Evolutionary conservation across 1,140 invertebrate species (phyloP).

Genomic region (Lordiphosa clarofinis): DNA sequence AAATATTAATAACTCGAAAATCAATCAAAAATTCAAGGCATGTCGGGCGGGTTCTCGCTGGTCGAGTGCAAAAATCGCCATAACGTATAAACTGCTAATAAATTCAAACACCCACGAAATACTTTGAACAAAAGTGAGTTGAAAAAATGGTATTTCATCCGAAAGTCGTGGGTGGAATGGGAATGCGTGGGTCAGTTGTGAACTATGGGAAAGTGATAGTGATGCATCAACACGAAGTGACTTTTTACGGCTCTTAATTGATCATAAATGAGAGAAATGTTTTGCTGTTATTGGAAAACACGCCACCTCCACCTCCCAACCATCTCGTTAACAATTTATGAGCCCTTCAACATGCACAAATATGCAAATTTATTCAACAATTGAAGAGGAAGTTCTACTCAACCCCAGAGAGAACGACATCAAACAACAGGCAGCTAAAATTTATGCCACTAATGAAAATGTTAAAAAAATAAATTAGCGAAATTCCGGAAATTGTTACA

Average conservation of each 20-base stretch:
- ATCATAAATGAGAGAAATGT: conserved; percentile 17
- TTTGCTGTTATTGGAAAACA: too few relatives aligned
- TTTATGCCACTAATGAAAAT: conserved; percentile 72
- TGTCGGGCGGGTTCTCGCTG: conserved; percentile 30
- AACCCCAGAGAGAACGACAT: conserved; percentile 18
- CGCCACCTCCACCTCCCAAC: too few relatives aligned
- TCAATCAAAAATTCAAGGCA: conserved; percentile 74
- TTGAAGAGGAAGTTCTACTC: conserved; percentile 48
- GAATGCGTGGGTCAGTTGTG: conserved; percentile 37
- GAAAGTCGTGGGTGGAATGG: conserved; percentile 12
- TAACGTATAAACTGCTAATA: conserved; percentile 61
- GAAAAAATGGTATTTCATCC: conserved; percentile 27
- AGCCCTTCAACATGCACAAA: conserved; percentile 11
- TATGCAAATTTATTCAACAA: conserved; percentile 41
- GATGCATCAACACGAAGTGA: too few relatives aligned
- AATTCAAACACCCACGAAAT: conserved; percentile 70
- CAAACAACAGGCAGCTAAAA: conserved; percentile 33
- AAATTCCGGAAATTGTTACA: conserved; percentile 77
- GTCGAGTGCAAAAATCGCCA: conserved; percentile 56
- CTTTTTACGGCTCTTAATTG: conserved; percentile 11
- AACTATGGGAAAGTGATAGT: conserved; percentile 36
- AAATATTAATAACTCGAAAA: conserved; percentile 69
- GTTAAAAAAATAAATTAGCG: conserved; percentile 74
- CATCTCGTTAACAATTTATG: neutral
- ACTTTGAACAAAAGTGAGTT: conserved; percentile 30